Conservation (phyloP, 2,888 invertebrate genomes). For the Margaritifera margaritifera region DNA sequence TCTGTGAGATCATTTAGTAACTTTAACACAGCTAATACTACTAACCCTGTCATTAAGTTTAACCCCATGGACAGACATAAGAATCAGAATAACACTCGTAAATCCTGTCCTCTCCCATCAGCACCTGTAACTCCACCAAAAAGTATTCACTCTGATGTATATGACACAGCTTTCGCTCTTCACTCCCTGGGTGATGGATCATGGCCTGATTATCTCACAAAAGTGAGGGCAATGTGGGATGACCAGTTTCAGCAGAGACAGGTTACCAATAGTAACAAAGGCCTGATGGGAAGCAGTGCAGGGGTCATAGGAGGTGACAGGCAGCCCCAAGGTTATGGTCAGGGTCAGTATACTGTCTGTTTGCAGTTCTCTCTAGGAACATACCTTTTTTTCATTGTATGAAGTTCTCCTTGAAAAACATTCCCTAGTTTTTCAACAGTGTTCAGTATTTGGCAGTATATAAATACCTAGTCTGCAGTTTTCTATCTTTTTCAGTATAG, state of each 20-base stretch:
- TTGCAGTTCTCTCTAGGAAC: too few relatives aligned
- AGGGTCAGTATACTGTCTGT: constrained; percentile 26
- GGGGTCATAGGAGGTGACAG: constrained; percentile 11
- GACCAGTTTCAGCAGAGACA: constrained; percentile 45
- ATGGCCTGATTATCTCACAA: constrained; percentile 60
- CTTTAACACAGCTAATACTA: constrained; percentile 26
- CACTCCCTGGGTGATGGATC: constrained; percentile 63
- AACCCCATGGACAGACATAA: constrained; percentile 36
- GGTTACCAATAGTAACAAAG: constrained; percentile 31
- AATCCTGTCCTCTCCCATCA: constrained; percentile 13
- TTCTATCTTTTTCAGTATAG: too few relatives aligned
- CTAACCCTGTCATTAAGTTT: constrained; percentile 36
- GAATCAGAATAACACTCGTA: constrained; percentile 12
- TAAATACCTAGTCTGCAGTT: too few relatives aligned
- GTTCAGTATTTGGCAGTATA: too few relatives aligned
- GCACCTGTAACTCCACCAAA: constrained; percentile 28
- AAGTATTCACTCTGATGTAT: constrained; percentile 68
- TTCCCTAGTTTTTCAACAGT: too few relatives aligned
- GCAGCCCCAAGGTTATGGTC: constrained; percentile 2
- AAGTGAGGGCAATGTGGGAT: constrained; percentile 68
- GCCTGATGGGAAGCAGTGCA: constrained; percentile 33
- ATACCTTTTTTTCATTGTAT: too few relatives aligned
- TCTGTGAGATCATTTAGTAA: neutral
- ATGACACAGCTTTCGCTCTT: constrained; percentile 70
- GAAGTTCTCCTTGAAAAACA: too few relatives aligned